Conservation (phyloP, 2,797 vertebrate species). For the Rhinogobio ventralis region DNA sequence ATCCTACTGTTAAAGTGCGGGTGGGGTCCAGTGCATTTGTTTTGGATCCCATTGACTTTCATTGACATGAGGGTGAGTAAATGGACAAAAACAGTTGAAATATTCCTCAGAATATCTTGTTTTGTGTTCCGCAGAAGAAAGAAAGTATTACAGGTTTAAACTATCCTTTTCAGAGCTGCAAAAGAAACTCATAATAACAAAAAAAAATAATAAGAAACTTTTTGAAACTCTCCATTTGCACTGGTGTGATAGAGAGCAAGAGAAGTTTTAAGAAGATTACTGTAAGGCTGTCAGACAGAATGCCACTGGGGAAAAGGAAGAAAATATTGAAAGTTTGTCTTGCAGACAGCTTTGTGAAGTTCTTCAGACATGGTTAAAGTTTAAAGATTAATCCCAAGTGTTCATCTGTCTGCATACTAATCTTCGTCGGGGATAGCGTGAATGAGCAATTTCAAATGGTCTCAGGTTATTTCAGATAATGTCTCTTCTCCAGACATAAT, state of each 20-base stretch:
- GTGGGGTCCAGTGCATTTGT: neutral
- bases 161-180: slow-evolving; percentile 14
- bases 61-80: neutral
- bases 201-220: slow-evolving; percentile 21
- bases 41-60: neutral
- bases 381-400: slow-evolving; percentile 62
- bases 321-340: slow-evolving; percentile 63
- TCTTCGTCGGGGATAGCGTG: slow-evolving; percentile 50
- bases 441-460: slow-evolving; percentile 51
- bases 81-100: neutral
- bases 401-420: slow-evolving; percentile 66
- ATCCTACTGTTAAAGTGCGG: neutral
- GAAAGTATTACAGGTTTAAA: neutral
- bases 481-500: slow-evolving; percentile 52
- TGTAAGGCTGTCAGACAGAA: slow-evolving; percentile 60
- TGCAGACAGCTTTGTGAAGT: slow-evolving; percentile 64
- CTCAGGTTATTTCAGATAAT: slow-evolving; percentile 54
- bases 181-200: slow-evolving; percentile 41
- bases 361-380: slow-evolving; percentile 64
- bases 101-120: neutral
- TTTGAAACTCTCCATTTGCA: slow-evolving; percentile 38
- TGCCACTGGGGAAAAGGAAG: slow-evolving; percentile 48
- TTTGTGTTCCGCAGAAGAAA: neutral
- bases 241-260: slow-evolving; percentile 56
- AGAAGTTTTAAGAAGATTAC: slow-evolving; percentile 60